Percentiles rank a stretch among this genome's conserved stretches.
phyloP scores from a whole-genome alignment of 2,113 vertebrate genomes.

The Pyrgilauda ruficollis region DNA sequence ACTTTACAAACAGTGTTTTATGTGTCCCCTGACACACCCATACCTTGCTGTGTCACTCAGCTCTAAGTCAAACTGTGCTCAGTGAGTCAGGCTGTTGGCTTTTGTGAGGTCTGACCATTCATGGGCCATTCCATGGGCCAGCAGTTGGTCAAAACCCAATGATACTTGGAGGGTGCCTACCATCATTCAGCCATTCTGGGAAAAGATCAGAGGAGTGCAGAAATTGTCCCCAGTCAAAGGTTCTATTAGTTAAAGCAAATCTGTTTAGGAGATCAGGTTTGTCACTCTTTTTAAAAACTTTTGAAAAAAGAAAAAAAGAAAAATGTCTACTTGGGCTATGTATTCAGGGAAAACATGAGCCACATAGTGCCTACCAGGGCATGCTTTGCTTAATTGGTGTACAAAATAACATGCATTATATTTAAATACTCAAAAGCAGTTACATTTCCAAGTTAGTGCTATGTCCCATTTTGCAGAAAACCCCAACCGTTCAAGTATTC shows the following conservation, averaged over 20 bases:
- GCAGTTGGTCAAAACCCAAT: not conserved
- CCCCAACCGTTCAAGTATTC: not conserved
- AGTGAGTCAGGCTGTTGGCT: not conserved
- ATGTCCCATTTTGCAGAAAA: not conserved
- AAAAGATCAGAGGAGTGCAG: not conserved
- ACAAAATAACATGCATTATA: not conserved
- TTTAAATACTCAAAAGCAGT: not conserved
- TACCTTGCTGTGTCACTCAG: not conserved
- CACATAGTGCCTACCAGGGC: not conserved
- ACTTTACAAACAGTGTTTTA: not conserved
- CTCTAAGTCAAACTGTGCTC: not conserved
- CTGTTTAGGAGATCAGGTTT: not conserved
- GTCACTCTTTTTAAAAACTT: not conserved
- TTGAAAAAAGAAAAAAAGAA: not conserved
- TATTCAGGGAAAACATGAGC: not conserved
- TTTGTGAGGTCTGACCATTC: rapidly evolving
- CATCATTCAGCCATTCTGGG: not conserved
- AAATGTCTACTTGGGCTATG: not conserved
- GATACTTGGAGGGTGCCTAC: not conserved
- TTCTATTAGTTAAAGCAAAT: not conserved
- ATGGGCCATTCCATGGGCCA: not conserved
- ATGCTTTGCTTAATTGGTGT: not conserved
- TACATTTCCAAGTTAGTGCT: not conserved
- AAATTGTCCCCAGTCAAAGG: not conserved
- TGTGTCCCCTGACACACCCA: not conserved